Percentiles rank a stretch among this genome's conserved stretches.
These are phyloP conservation scores for Mesoligia furuncula DNA, from an alignment of 2,888 invertebrate species.

Conservation along the genomic window DNA sequence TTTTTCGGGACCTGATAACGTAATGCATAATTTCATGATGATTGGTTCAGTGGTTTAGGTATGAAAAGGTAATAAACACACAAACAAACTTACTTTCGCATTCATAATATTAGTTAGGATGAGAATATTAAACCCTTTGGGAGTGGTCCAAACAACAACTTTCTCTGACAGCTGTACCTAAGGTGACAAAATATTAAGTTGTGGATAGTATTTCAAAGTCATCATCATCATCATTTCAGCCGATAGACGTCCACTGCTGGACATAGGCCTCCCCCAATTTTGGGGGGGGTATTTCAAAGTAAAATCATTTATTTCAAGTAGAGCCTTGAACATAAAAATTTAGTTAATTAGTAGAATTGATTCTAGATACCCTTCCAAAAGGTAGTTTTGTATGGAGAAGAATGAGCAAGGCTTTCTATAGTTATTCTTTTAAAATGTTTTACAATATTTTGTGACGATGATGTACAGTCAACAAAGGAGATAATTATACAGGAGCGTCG, in stretches of 20 bases:
- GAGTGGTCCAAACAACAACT: not conserved
- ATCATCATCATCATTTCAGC: too few relatives aligned
- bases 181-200: not conserved
- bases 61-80: too few relatives aligned
- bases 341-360: not conserved
- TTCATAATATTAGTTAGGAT: too few relatives aligned
- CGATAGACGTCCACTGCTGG: too few relatives aligned
- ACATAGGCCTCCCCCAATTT: too few relatives aligned
- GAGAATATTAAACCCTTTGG: not conserved
- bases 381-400: not conserved
- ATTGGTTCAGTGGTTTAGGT: too few relatives aligned
- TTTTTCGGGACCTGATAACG: too few relatives aligned
- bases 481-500: too few relatives aligned
- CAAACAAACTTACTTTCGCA: too few relatives aligned
- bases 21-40: too few relatives aligned
- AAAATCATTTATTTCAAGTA: not conserved
- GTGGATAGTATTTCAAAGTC: not conserved
- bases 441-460: not conserved
- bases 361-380: not conserved
- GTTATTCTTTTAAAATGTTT: not conserved
- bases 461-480: too few relatives aligned
- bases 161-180: not conserved
- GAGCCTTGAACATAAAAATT: not conserved
- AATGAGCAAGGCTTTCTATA: too few relatives aligned
- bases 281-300: not conserved